Base-by-base conservation (phyloP, 2,797 vertebrate genomes). In the Paramormyrops hopkinsi region DNA sequence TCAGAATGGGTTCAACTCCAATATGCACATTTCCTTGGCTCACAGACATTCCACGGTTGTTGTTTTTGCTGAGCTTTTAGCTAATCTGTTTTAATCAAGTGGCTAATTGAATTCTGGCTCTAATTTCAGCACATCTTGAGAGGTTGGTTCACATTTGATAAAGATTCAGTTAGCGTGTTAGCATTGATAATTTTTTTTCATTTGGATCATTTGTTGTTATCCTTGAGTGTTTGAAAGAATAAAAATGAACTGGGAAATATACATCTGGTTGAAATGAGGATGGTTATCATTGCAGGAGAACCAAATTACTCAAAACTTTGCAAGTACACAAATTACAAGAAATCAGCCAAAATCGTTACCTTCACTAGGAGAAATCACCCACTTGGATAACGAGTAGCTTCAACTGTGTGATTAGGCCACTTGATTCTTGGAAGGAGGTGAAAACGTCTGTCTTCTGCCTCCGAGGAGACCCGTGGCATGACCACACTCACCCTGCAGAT, bases 11-110 rank as follows among this genome's bases (percentile, higher is more conserved):
- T 37, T 29, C 29, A 17, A 29, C 33, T 1, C 17, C 17, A 3
- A 46, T 0, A 46, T 44, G 6, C 6, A 46, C 33, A 46, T 79
- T 41, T 79, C 76, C 12, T 79, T 46, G 41, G 76, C 41, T 79
- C 37, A 41, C 14, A 79, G 76, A 79, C 37, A 79, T 79, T 29
- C 17, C 41, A 44, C 7, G 3, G 19, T 73, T 41, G 14, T 12
- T n/a, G 37, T 46, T 79, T 41, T 73, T 73, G 65, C 65, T 79
- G 76, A 46, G 76, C 19, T n/a, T 79, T 79, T 79, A 79, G 37
- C 76, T 79, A 79, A 79, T 79, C 76, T 7, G 17, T 79, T 46
- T 79, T 79, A 79, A 79, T 79, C 76, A 79, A 79, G 76, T 79
- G 76, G 76, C 19, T 79, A 79, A 79, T 79, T 46, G 76, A 79